These are phyloP conservation scores for Dicentrarchus labrax DNA, from an alignment of 2,113 vertebrate species.

Conservation along the genomic window DNA sequence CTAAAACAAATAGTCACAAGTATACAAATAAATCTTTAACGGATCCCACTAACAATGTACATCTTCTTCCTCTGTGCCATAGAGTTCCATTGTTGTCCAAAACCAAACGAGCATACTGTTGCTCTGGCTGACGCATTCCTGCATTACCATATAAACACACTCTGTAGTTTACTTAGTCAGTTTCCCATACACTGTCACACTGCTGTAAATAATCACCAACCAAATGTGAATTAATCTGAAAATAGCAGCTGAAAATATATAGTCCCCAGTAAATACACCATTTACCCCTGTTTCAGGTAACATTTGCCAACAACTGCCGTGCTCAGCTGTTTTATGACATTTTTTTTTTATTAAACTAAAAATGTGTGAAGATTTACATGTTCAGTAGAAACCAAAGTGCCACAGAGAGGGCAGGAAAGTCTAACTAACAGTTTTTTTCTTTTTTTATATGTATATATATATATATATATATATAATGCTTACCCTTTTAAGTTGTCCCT, in stretches of 20 bases:
- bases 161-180: not conserved
- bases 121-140: not conserved
- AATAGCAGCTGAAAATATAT: not conserved
- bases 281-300: not conserved
- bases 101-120: not conserved
- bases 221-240: not conserved
- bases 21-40: not conserved
- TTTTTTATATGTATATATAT: no score
- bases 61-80: not conserved
- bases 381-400: not conserved
- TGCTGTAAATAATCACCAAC: not conserved
- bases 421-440: no score
- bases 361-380: not conserved
- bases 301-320: not conserved
- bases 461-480: no score
- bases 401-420: not conserved
- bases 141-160: slow-evolving; percentile 8
- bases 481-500: not conserved
- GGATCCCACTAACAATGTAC: not conserved
- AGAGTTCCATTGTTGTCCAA: not conserved
- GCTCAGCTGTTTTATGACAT: not conserved
- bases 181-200: not conserved
- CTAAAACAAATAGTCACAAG: not conserved
- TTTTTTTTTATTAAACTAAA: not conserved
- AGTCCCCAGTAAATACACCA: not conserved